Percentiles rank a stretch among this genome's conserved stretches.
Evolutionary conservation across 2,113 vertebrate genomes (phyloP).

Genomic region (Pseudolaguvia tuberculata): DNA sequence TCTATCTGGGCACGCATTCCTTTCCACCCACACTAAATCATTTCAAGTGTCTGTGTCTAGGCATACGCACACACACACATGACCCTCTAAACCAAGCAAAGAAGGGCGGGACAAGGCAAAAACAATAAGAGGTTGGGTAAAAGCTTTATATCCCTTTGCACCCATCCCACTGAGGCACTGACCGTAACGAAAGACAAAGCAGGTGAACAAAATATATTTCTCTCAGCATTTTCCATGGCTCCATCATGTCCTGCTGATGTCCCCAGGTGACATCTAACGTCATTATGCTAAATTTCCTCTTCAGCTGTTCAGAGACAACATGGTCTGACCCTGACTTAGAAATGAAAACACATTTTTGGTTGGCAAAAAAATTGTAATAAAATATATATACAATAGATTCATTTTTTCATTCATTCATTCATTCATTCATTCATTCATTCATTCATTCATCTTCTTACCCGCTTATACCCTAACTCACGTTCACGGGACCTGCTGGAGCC

Average conservation of each 20-base stretch:
- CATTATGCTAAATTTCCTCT: conserved; percentile 8
- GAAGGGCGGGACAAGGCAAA: conserved; percentile 25
- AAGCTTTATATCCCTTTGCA: conserved; percentile 20
- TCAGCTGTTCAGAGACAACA: conserved; percentile 12
- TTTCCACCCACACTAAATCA: conserved; percentile 78
- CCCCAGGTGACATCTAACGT: conserved; percentile 22
- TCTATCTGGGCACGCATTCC: conserved; percentile 72
- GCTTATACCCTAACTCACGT: too few relatives aligned
- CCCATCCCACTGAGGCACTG: conserved; percentile 1
- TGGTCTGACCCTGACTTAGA: background rate
- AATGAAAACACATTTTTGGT: conserved; percentile 5
- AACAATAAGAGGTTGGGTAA: conserved; percentile 56
- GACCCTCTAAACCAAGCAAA: conserved; percentile 9
- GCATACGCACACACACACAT: conserved; percentile 30
- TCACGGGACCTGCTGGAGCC: too few relatives aligned
- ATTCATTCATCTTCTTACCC: too few relatives aligned
- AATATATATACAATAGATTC: conserved; percentile 52
- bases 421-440: too few relatives aligned
- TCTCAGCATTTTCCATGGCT: background rate
- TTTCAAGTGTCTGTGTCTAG: conserved; percentile 75
- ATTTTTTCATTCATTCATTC: conserved; percentile 54
- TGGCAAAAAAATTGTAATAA: conserved; percentile 2
- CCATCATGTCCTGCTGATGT: conserved; percentile 8
- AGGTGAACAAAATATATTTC: conserved; percentile 23
- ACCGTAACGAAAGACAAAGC: conserved; percentile 18